Percentiles rank a stretch among this genome's conserved stretches.
Conservation (phyloP, 2,113 vertebrate genomes). For the Periophthalmodon schlosseri region DNA sequence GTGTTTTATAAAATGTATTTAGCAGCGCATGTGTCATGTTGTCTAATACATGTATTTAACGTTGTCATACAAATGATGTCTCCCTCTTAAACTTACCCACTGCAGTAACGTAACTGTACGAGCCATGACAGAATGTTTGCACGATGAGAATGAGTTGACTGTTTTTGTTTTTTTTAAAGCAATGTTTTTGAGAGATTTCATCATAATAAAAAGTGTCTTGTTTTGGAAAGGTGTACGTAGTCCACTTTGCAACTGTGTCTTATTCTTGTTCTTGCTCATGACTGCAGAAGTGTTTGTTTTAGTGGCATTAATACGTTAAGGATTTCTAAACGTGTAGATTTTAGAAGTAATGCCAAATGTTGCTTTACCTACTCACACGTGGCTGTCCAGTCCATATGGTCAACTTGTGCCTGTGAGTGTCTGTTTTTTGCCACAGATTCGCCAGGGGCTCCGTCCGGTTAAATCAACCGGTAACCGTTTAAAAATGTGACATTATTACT, state of each 20-base stretch:
- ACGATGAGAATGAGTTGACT: neutral
- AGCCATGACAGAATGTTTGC: neutral
- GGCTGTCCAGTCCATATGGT: slow-evolving; percentile 52
- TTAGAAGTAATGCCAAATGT: neutral
- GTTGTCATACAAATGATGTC: neutral
- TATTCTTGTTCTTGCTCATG: neutral
- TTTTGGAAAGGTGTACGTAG: neutral
- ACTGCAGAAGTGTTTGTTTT: neutral
- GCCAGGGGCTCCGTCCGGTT: neutral
- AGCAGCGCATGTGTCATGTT: neutral
- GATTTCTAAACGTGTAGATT: neutral
- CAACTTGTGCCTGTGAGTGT: slow-evolving; percentile 22
- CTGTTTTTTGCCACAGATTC: slow-evolving; percentile 10
- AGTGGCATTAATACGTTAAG: neutral
- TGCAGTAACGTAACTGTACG: neutral
- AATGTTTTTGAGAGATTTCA: neutral
- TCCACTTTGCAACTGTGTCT: neutral
- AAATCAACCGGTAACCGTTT: neutral
- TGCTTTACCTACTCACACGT: slow-evolving; percentile 45
- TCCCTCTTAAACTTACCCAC: slow-evolving; percentile 3
- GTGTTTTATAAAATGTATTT: neutral
- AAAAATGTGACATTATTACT: neutral
- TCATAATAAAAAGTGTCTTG: neutral
- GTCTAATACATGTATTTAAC: neutral
- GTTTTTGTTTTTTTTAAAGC: neutral